Evolutionary conservation across 2,797 vertebrate genomes (phyloP), one percentile per base, ranked within the genome.

Genomic region (Epinephelus awoara): DNA sequence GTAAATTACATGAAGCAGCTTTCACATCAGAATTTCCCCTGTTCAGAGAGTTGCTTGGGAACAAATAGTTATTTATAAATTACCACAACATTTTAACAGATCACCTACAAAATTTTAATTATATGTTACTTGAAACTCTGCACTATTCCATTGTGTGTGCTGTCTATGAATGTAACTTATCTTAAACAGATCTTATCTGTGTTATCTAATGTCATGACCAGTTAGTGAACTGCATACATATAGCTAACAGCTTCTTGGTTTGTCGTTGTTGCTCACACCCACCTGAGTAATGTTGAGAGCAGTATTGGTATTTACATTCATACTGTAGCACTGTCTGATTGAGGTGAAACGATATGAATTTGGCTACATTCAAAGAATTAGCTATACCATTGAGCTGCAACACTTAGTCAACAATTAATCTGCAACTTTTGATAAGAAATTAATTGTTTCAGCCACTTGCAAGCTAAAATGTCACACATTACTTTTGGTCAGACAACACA

Each of bases 1-100:
- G 97, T 97, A 67, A 54, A 55, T 27, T 2, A 46, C 44, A 21
- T 29, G 9, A 1, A 72, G 27, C 0, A 34, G 29, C n/a, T 14
- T 18, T 21, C 3, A 38, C 19, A 11, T 4, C 0, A 25, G 6
- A 13, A 3, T 21, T 2, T 3, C 38, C 4, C 40, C 12, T 3
- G 44, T 49, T 23, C 5, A 4, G 1, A 46, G 2, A 8, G 6
- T 40, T 18, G 34, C 34, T 74, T 21, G 14, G 25, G 12, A 29
- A 47, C 13, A 11, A 23, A 14, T 3, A 14, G 13, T 38, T 47
- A 57, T 23, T 52, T 64, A 1, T 29, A 18, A 13, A 19, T 38
- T 15, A 5, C 7, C 0, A 2, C 9, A 13, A 29, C 6, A 38
- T 15, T 44, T 67, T 42, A 50, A 46, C 44, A 10, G 3, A 34